phyloP scores from a whole-genome alignment of 37 sponge, comb jelly and placozoan genomes.

The Halisarca cf. caerulea region DNA sequence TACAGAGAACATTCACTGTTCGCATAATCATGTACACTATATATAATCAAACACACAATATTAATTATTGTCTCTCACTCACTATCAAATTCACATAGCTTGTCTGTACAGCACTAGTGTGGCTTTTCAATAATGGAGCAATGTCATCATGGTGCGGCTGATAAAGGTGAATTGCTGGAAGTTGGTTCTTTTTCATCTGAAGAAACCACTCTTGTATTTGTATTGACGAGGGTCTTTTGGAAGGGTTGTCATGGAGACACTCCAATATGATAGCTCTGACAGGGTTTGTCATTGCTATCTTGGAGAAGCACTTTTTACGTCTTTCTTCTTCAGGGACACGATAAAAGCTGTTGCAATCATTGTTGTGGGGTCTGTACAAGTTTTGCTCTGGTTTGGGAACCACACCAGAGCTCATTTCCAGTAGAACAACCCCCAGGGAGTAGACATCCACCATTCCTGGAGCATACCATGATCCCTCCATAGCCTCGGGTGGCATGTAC shows the following conservation, averaged over 20 bases:
- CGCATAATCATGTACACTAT: too few relatives aligned
- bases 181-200: too few relatives aligned
- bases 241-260: not conserved
- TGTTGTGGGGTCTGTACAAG: too few relatives aligned
- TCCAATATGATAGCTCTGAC: not conserved
- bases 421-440: not conserved
- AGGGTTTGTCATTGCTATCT: not conserved
- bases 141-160: too few relatives aligned
- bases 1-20: too few relatives aligned
- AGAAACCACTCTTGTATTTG: not conserved
- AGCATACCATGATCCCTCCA: not conserved
- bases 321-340: conserved; percentile 18
- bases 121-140: too few relatives aligned
- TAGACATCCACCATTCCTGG: not conserved
- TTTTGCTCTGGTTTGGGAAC: not conserved
- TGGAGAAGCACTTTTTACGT: not conserved
- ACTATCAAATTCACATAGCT: too few relatives aligned
- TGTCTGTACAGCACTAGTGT: too few relatives aligned
- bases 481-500: conserved; percentile 27
- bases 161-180: too few relatives aligned
- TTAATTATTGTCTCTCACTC: too few relatives aligned
- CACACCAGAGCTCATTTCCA: conserved; percentile 7
- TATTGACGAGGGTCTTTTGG: not conserved
- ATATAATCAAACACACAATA: too few relatives aligned
- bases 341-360: not conserved